phyloP scores from a whole-genome alignment of 2,797 vertebrate genomes.

The Sebastes oblongus region DNA sequence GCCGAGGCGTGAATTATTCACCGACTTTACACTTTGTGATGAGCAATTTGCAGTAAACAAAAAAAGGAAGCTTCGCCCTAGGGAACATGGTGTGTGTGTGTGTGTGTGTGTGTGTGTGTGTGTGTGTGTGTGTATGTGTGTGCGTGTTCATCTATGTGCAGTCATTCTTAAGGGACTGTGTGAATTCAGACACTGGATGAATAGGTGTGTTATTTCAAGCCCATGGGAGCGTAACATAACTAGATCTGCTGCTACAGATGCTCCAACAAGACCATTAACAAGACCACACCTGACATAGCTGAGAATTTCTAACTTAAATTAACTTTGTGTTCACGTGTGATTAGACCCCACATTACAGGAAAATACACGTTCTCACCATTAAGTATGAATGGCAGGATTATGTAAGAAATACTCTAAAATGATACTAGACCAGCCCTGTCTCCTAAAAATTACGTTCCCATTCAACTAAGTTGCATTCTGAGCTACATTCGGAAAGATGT shows the following conservation, averaged over 20 bases:
- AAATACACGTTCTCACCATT: background rate
- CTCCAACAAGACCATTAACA: constrained; percentile 3
- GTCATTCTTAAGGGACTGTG: constrained; percentile 8
- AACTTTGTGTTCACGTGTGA: background rate
- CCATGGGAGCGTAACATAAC: background rate
- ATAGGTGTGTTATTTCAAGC: constrained; percentile 18
- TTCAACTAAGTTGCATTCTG: too few relatives aligned
- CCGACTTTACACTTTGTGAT: constrained; percentile 46
- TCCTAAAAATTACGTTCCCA: too few relatives aligned
- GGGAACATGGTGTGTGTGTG: background rate
- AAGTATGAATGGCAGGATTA: background rate
- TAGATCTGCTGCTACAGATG: constrained; percentile 1
- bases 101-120: background rate
- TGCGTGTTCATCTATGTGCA: constrained; percentile 5
- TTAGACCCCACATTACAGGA: background rate
- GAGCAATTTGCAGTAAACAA: constrained; percentile 34
- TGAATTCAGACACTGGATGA: constrained; percentile 25
- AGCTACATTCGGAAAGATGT: too few relatives aligned
- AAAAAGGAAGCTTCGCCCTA: constrained; percentile 3
- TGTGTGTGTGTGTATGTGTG: background rate
- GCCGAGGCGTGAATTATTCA: constrained; percentile 63
- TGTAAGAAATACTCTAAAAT: background rate
- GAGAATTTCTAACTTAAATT: background rate
- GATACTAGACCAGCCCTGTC: too few relatives aligned
- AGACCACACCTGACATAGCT: background rate